phyloP scores from a whole-genome alignment of 1,140 invertebrate species.

The Orius laevigatus region DNA sequence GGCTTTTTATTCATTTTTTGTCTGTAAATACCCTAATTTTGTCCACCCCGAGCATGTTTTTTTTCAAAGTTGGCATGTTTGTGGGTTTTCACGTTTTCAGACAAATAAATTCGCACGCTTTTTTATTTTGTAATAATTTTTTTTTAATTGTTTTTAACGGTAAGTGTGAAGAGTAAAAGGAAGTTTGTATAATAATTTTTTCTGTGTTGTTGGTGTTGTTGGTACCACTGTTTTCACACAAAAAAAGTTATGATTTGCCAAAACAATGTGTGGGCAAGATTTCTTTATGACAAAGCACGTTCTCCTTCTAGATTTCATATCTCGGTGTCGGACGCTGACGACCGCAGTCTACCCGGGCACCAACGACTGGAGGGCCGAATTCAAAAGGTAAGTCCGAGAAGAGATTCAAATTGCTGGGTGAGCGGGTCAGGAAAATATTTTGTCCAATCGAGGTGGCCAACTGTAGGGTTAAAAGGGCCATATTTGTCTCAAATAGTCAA shows the following conservation, averaged over 20 bases:
- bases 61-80: neutral
- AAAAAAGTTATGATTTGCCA: too few relatives aligned
- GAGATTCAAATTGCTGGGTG: neutral
- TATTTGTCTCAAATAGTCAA: too few relatives aligned
- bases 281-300: conserved; percentile 4
- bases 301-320: conserved; percentile 17
- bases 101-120: conserved; percentile 20
- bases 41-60: conserved; percentile 5
- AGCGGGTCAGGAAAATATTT: too few relatives aligned
- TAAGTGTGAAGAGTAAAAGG: too few relatives aligned
- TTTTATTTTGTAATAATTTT: conserved; percentile 13
- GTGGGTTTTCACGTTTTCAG: neutral
- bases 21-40: too few relatives aligned
- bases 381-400: conserved; percentile 13
- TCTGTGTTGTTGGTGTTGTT: too few relatives aligned
- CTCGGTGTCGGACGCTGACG: conserved; percentile 16
- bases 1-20: too few relatives aligned
- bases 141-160: conserved; percentile 13
- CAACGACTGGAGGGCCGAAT: conserved; percentile 13
- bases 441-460: neutral
- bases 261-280: too few relatives aligned
- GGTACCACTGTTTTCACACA: too few relatives aligned
- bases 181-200: too few relatives aligned
- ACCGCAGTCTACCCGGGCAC: conserved; percentile 2
- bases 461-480: too few relatives aligned